phyloP scores from a whole-genome alignment of 2,113 vertebrate genomes.

The Calidris pygmaea region DNA sequence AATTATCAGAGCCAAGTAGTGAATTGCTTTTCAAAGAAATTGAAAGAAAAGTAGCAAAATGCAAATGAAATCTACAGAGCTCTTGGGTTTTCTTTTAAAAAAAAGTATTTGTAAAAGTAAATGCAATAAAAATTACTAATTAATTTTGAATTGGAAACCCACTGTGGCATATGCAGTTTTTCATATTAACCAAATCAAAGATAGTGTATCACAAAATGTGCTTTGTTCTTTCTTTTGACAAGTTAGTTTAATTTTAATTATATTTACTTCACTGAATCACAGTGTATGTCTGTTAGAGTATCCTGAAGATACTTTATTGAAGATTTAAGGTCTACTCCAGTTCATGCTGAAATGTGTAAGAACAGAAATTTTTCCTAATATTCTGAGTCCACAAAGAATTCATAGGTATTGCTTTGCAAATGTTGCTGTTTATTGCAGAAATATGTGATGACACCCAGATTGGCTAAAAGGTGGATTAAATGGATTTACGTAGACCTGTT shows the following conservation, averaged over 20 bases:
- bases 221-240: background rate
- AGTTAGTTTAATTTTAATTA: background rate
- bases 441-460: too few relatives aligned
- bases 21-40: background rate
- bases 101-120: constrained; percentile 7
- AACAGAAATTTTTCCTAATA: background rate
- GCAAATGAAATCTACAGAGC: background rate
- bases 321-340: background rate
- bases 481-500: background rate
- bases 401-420: background rate
- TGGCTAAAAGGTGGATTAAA: background rate
- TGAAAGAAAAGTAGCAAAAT: background rate
- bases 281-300: background rate
- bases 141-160: background rate
- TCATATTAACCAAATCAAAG: background rate
- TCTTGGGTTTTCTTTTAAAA: constrained; percentile 23
- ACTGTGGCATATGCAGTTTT: background rate
- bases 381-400: background rate
- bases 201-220: background rate
- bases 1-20: constrained; percentile 21
- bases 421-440: background rate
- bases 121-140: background rate
- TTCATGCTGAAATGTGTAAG: background rate
- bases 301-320: background rate
- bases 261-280: background rate